phyloP scores from a whole-genome alignment of 2,113 vertebrate genomes.

The Myxocyprinus asiaticus region DNA sequence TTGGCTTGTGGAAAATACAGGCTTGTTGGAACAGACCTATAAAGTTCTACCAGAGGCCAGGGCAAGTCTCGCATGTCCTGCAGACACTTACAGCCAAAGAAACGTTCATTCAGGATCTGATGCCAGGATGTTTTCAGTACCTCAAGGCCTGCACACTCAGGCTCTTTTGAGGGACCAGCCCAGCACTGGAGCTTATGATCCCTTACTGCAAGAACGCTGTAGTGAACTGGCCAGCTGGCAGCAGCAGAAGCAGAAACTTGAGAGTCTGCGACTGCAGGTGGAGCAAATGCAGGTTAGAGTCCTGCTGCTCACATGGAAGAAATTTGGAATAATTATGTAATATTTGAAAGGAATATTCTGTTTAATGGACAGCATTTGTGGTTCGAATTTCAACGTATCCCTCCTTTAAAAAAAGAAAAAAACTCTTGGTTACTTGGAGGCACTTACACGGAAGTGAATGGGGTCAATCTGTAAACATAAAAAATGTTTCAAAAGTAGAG shows the following conservation, averaged over 20 bases:
- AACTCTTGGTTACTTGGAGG: too few relatives aligned
- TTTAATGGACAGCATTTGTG: too few relatives aligned
- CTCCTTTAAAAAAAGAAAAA: too few relatives aligned
- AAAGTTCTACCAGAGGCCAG: slow-evolving; percentile 84
- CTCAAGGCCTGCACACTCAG: slow-evolving; percentile 71
- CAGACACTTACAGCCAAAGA: slow-evolving; percentile 69
- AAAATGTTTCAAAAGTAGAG: too few relatives aligned
- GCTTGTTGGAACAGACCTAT: slow-evolving; percentile 68
- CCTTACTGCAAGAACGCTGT: slow-evolving; percentile 71
- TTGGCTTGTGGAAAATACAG: slow-evolving; percentile 61
- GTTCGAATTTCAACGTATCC: too few relatives aligned
- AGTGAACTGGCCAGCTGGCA: slow-evolving; percentile 85
- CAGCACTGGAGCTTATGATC: slow-evolving; percentile 70
- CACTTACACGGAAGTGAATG: too few relatives aligned
- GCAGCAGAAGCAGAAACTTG: slow-evolving; percentile 83
- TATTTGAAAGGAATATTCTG: too few relatives aligned
- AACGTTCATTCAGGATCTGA: slow-evolving; percentile 52
- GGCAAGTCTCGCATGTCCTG: slow-evolving; percentile 55
- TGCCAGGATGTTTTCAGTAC: slow-evolving; percentile 71
- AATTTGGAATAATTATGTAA: too few relatives aligned
- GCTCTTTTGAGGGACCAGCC: too few relatives aligned
- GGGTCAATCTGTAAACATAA: too few relatives aligned
- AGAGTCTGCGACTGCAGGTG: slow-evolving; percentile 83
- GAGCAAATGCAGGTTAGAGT: slow-evolving; percentile 91
- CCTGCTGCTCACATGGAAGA: background rate